Base-by-base conservation (phyloP, 2,797 vertebrate species). In the Nothura maculosa region DNA sequence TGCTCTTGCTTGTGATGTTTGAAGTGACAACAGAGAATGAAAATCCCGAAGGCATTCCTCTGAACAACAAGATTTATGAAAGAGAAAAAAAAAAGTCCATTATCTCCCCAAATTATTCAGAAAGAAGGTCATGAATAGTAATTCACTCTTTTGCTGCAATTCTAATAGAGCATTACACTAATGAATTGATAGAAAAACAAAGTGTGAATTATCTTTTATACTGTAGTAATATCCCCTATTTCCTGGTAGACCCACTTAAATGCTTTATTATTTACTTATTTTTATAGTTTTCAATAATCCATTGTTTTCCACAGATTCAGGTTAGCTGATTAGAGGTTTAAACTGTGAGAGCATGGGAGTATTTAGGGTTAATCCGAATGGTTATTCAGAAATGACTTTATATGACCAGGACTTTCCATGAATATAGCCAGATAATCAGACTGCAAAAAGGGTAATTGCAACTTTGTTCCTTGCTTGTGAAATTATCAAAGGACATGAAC, bases 241-340 rank as follows among this genome's bases (percentile, higher is more conserved):
- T 85, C 45, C 48, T 87, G 54, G 38, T 30, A 91, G 76, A 80
- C 40, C 76, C 36, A 64, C 84, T 66, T 90, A 68, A 89, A 1
- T 67, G 63, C 68, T 96, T 81, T 57, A 61, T 73, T 90, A 81
- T 86, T 55, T 55, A 55, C 30, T 55, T 55, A n/a, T 55, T n/a
- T 55, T 55, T 81, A 76, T 89, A 84, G n/a, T 74, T 81, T 89
- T 85, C 82, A 95, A 90, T 48, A 88, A 48, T 43, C 78, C 72
- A 78, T 75, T 91, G 66, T 81, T 93, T 96, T 92, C 93, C 88
- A 85, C 63, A 84, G 85, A 77, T 84, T 82, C 57, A 88, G 54
- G 66, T 48, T 81, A 52, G 73, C 78, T 96, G 93, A 97, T 85
- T 88, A 96, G 85, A 94, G 96, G 92, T 92, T 94, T 85, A 96